Evolutionary conservation across 2,113 vertebrate species (phyloP).

Genomic region (Periophthalmodon schlosseri): DNA sequence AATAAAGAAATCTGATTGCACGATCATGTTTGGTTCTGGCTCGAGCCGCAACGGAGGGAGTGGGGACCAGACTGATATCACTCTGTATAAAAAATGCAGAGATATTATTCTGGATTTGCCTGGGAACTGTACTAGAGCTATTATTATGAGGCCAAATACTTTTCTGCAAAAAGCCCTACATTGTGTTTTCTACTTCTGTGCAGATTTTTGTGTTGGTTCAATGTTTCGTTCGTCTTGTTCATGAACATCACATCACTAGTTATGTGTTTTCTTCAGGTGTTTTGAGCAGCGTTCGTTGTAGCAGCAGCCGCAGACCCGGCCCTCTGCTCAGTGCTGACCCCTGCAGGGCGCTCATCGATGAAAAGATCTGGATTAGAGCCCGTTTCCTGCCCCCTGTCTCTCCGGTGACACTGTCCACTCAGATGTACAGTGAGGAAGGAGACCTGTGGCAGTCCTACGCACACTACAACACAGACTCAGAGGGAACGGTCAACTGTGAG

Average conservation of each 20-base stretch:
- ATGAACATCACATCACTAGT: background rate
- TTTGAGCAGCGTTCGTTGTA: conserved; percentile 39
- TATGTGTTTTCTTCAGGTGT: conserved; percentile 13
- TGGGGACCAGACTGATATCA: too few species aligned
- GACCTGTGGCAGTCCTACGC: conserved; percentile 66
- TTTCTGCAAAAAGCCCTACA: too few species aligned
- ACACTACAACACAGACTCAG: conserved; percentile 55
- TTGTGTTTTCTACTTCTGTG: too few species aligned
- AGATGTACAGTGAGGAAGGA: conserved; percentile 62
- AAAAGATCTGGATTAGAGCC: conserved; percentile 49
- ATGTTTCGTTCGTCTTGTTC: background rate
- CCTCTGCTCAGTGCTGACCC: conserved; percentile 57
- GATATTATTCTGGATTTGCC: too few species aligned
- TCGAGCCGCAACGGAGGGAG: too few species aligned
- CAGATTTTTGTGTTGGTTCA: background rate
- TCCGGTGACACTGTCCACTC: conserved; percentile 54
- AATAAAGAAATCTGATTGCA: too few species aligned
- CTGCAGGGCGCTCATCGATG: conserved; percentile 57
- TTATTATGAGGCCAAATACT: too few species aligned
- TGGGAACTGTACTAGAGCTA: too few species aligned
- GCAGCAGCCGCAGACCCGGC: conserved; percentile 31
- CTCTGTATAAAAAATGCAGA: too few species aligned
- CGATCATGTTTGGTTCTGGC: too few species aligned
- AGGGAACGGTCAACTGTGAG: conserved; percentile 62
- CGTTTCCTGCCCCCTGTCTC: conserved; percentile 45